Percentiles rank a stretch among this genome's conserved stretches.
phyloP scores from a whole-genome alignment of 2,113 vertebrate genomes.

The Sebastes fasciatus region DNA sequence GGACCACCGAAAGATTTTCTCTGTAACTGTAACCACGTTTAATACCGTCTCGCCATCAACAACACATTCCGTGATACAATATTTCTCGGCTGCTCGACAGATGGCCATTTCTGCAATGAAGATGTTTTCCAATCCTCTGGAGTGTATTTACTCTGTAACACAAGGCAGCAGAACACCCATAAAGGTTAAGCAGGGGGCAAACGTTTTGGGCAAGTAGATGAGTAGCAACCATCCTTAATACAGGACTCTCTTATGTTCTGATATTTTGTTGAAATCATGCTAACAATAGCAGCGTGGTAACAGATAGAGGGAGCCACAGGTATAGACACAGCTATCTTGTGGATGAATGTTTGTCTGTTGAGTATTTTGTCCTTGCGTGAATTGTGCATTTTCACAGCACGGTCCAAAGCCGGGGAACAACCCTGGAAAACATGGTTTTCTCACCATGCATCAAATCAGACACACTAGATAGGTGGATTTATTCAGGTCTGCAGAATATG shows the following conservation, averaged over 20 bases:
- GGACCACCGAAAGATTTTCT: neutral
- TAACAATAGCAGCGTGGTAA: neutral
- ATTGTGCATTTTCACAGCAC: neutral
- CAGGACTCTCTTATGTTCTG: neutral
- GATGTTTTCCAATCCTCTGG: neutral
- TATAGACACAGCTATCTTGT: neutral
- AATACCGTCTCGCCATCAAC: neutral
- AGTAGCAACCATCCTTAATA: neutral
- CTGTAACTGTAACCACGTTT: neutral
- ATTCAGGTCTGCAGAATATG: neutral
- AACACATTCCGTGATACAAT: neutral
- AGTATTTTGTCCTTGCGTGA: neutral
- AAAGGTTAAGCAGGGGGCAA: slow-evolving; percentile 8
- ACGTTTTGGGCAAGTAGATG: neutral
- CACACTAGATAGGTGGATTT: neutral
- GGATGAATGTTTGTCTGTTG: neutral
- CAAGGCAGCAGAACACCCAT: neutral
- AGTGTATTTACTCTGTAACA: slow-evolving; percentile 4
- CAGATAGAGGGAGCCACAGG: neutral
- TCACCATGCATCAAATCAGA: neutral
- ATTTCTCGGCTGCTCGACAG: slow-evolving; percentile 14
- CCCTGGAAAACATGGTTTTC: neutral
- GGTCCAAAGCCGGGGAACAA: neutral
- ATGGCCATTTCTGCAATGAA: slow-evolving; percentile 4
- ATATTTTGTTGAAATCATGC: neutral